These are phyloP conservation scores for Scylla paramamosain DNA, from an alignment of 1,140 invertebrate species.

Conservation along the genomic window DNA sequence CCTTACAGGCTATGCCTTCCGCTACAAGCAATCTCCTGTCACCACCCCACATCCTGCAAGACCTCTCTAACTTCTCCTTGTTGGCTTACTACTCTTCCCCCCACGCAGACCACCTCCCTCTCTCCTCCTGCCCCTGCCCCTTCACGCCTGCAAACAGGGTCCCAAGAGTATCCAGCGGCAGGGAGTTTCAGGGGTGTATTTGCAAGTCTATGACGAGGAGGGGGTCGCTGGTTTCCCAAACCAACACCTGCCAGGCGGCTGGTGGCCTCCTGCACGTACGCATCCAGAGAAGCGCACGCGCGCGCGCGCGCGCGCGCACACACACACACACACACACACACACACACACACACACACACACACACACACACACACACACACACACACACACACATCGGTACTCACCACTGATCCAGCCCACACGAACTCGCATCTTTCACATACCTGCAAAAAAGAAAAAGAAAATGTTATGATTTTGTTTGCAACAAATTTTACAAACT, in stretches of 20 bases:
- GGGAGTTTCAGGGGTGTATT: background rate
- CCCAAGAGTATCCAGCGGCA: background rate
- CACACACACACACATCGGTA: background rate
- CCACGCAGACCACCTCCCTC: background rate
- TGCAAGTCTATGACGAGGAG: constrained; percentile 8
- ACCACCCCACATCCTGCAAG: background rate
- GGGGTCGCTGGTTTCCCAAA: background rate
- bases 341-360: background rate
- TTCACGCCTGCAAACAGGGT: background rate
- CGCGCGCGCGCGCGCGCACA: background rate
- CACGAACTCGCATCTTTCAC: background rate
- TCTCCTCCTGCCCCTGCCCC: background rate
- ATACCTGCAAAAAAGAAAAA: background rate
- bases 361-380: background rate
- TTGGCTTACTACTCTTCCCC: background rate
- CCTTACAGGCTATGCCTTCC: background rate
- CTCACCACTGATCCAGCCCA: background rate
- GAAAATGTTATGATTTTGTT: background rate
- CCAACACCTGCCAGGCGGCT: background rate
- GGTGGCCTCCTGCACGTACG: background rate
- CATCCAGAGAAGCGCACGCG: background rate
- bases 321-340: constrained; percentile 20
- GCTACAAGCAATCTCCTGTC: background rate
- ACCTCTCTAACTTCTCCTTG: background rate
- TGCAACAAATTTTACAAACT: too few species aligned